Evolutionary conservation across 2,888 invertebrate species (phyloP), one percentile per base, ranked within the genome.

Genomic region (Tortrix viridana): DNA sequence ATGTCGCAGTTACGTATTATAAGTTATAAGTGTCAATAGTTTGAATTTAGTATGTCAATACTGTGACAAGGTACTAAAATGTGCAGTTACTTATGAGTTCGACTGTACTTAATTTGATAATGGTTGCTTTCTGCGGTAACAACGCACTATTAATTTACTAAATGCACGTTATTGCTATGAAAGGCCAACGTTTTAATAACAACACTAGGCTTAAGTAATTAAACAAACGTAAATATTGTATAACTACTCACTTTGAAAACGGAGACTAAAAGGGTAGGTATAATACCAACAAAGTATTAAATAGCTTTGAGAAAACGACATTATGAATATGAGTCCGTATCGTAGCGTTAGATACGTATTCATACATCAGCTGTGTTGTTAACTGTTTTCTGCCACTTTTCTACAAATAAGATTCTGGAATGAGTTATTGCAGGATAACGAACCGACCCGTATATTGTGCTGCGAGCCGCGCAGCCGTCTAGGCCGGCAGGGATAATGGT

Each of bases 401-500:
- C 46, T 56, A 57, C 26, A 52, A 62, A 57, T 52, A 57, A 53
- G 22, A 23, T 44, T 57, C 32, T 20, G 60, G 41, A 58, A 52
- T 57, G 47, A 53, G 58, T 58, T 38, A 63, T 58, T 43, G 58
- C 41, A 48, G 43, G 52, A 48, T 57, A 57, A 57, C 38, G 38
- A 38, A 47, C 22, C 50, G 46, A 56, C 46, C 49, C 52, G 37
- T 58, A 54, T 54, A 63, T 44, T 57, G 38, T 63, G 63, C 32
- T 53, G 62, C 47, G 57, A 48, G 46, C 50, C 48, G 53, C 44
- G 47, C 52, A 48, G 46, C 50, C 48, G 53, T 44, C 43, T 22
- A 57, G 48, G 60, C 66, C 22, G 58, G 46, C 54, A 14, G 62
- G 61, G 65, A 48, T 68, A 70, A 71, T 70, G 46, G 67, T 66